Evolutionary conservation across 2,797 vertebrate genomes (phyloP), one percentile per base, ranked within the genome.

Genomic region (Loris lydekkerianus): DNA sequence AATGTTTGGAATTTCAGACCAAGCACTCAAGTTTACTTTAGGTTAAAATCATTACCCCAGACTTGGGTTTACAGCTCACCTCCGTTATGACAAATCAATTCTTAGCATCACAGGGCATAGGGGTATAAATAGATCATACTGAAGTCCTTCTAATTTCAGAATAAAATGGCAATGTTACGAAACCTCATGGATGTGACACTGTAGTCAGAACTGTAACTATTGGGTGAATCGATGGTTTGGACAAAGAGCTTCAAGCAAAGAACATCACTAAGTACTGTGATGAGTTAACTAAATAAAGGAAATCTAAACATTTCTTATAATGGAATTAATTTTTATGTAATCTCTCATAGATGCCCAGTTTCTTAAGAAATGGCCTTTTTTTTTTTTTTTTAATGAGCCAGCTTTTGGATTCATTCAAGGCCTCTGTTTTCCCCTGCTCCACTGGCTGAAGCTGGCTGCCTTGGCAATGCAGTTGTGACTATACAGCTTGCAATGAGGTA

Each of bases 271-370:
- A 70, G n/a, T 73, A 69, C 56, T 29, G 1, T 67, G 46, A 72
- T 56, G 67, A 90, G 61, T 81, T 93, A 92, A 85, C 27, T n/a
- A 89, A 86, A 94, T 72, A 86, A 89, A 97, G n/a, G 58, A 69
- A 65, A 58, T 78, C 76, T 95, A 70, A 93, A 94, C 29, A 49
- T 72, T 29, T 92, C 75, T 90, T 75, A 73, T 67, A 27, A 81
- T 10, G 7, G 18, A 72, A 92, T 92, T 75, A 34, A 80, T 37
- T 69, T 60, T 73, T 61, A 31, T 78, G 49, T 15, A 65, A 53
- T 17, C 3, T 76, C 88, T 34, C 78, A 86, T 25, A 78, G 61
- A 53, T 65, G 13, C 5, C 23, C 37, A 69, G 31, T 67, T 89
- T 91, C 80, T 93, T 84, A 86, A 88, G 70, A 76, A 58, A 93